Evolutionary conservation across 2,888 invertebrate genomes (phyloP).

Genomic region (Scaptomyza caliginosa): DNA sequence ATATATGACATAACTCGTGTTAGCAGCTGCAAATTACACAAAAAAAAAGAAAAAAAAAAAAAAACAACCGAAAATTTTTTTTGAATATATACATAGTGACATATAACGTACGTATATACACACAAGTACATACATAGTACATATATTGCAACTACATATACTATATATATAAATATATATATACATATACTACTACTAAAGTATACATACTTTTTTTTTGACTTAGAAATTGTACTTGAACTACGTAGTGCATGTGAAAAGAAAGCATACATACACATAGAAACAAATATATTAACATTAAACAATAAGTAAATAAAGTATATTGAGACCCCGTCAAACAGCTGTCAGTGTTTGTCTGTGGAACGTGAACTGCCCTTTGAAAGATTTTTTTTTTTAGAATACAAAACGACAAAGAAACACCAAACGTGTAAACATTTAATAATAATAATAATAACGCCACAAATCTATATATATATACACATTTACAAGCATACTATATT

Average conservation of each 20-base stretch:
- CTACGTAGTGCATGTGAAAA: conserved; percentile 35
- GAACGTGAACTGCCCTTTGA: conserved; percentile 76
- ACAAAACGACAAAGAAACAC: conserved; percentile 27
- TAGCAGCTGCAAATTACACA: background rate
- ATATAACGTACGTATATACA: conserved; percentile 17
- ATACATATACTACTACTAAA: conserved; percentile 20
- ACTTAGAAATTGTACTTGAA: conserved; percentile 44
- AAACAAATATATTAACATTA: background rate
- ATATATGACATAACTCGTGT: conserved; percentile 25
- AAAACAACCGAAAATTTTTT: conserved; percentile 17
- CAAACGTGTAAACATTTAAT: background rate
- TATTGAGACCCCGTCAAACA: conserved; percentile 32
- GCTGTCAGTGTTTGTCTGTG: conserved; percentile 59
- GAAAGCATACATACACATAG: conserved; percentile 6
- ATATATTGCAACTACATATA: conserved; percentile 9
- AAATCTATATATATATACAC: conserved; percentile 17
- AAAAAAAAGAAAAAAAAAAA: background rate
- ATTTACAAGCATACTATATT: background rate
- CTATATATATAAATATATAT: conserved; percentile 1
- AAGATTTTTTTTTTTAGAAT: conserved; percentile 67
- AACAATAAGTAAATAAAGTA: conserved; percentile 3
- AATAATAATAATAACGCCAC: conserved; percentile 15
- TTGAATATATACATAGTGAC: conserved; percentile 26
- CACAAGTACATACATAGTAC: conserved; percentile 21
- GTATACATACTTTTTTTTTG: conserved; percentile 42